These are phyloP conservation scores for Tragelaphus imberbis DNA, from an alignment of 2,113 vertebrate species.

Conservation along the genomic window DNA sequence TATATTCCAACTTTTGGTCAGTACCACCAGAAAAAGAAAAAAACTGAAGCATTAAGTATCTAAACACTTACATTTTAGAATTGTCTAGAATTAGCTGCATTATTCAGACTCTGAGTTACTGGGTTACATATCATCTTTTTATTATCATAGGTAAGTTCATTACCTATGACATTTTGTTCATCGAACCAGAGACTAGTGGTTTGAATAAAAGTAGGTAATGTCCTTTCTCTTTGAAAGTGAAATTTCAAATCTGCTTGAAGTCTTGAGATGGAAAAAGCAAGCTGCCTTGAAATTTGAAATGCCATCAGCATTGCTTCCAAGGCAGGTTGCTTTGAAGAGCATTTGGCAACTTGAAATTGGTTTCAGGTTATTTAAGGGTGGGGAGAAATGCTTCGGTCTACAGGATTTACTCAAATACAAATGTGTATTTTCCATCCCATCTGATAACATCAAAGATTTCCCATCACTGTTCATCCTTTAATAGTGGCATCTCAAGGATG, in stretches of 20 bases:
- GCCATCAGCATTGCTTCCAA: constrained; percentile 50
- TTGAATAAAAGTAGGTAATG: constrained; percentile 64
- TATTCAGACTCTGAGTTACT: not conserved
- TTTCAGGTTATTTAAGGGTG: constrained; percentile 62
- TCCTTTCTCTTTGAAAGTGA: constrained; percentile 71
- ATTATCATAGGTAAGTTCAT: constrained; percentile 51
- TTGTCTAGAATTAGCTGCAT: constrained; percentile 54
- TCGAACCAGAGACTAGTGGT: constrained; percentile 58
- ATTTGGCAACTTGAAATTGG: constrained; percentile 63
- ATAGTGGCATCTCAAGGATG: constrained; percentile 61
- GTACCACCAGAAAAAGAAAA: constrained; percentile 52
- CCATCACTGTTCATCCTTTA: constrained; percentile 62
- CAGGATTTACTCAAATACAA: constrained; percentile 56
- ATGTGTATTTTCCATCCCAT: constrained; percentile 67
- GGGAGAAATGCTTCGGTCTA: not conserved
- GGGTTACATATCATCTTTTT: constrained; percentile 1
- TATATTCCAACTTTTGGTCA: constrained; percentile 62
- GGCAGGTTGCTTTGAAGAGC: constrained; percentile 68
- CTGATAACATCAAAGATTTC: constrained; percentile 71
- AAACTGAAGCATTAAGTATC: constrained; percentile 47
- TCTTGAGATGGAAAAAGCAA: constrained; percentile 61
- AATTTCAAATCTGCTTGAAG: constrained; percentile 66
- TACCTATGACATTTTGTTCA: constrained; percentile 71
- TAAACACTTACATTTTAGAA: constrained; percentile 41
- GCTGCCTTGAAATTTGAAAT: constrained; percentile 57